Base-by-base conservation (phyloP, 2,797 vertebrate species). In the Florisuga fusca region DNA sequence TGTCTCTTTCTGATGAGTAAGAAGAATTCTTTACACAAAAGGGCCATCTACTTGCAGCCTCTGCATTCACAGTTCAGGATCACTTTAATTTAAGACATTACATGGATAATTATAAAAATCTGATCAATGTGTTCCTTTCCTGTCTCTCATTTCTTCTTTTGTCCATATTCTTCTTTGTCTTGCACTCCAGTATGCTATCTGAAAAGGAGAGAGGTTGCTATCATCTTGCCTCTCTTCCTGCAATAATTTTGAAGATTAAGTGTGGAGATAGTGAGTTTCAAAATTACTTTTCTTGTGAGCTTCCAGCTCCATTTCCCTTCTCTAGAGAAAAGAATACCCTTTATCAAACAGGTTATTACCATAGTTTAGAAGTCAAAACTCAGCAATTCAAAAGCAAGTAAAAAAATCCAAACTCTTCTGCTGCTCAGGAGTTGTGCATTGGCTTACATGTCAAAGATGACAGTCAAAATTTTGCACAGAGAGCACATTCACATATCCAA, bases 1-100 rank as follows among this genome's bases (percentile, higher is more conserved):
- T 83, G 93, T 92, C 43, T 90, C 58, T 69, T 90, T 89, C 72
- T 80, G 43, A 88, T 91, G 75, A 88, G 43, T 36, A 59, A 87
- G 78, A 87, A 77, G 62, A 91, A 87, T 59, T 92, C 33, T 68
- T 74, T 69, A 64, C 58, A 51, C 84, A 21, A 55, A 82, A 92
- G 78, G 79, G 76, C 79, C 67, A 93, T 89, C 34, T 71, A 69
- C 59, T 80, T 85, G 64, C 51, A 81, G 16, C 12, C 26, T 89
- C 55, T 92, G 68, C 69, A 46, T 69, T 88, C 55, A n/a, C 55
- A 51, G 48, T 68, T 33, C 66, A 78, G 10, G 54, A 87, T 91
- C 87, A 74, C 20, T 72, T 77, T 91, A 7, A 51, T 85, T 89
- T 83, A 78, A 85, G 76, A 85, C 29, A 72, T 84, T 83, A 72